phyloP scores from a whole-genome alignment of 2,113 vertebrate genomes.

The Coturnix japonica region DNA sequence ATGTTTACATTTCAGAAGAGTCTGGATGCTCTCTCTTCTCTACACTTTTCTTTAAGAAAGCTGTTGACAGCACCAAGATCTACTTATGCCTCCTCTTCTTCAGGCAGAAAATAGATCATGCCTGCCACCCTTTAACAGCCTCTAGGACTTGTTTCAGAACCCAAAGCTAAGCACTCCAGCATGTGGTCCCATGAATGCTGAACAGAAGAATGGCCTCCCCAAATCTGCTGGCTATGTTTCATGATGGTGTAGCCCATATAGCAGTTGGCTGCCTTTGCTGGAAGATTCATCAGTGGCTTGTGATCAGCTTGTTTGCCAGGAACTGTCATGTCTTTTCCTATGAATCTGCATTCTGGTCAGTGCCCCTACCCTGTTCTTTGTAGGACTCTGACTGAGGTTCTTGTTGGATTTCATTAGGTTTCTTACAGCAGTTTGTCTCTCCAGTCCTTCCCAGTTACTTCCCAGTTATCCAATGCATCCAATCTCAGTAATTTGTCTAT shows the following conservation, averaged over 20 bases:
- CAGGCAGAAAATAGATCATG: accelerated
- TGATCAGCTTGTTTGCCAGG: background rate
- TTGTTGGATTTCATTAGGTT: background rate
- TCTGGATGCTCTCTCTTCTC: background rate
- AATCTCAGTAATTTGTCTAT: background rate
- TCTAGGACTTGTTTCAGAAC: background rate
- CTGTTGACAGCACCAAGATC: background rate
- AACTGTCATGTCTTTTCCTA: background rate
- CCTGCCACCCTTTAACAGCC: background rate
- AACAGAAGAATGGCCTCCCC: background rate
- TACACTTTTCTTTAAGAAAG: background rate
- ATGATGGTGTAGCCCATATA: background rate
- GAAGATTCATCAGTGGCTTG: background rate
- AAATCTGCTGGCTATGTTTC: accelerated
- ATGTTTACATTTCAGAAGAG: background rate
- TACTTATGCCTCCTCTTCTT: background rate
- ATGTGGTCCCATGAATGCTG: background rate
- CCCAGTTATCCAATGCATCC: background rate
- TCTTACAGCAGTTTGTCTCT: background rate
- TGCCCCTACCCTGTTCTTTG: background rate
- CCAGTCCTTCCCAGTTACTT: too few species aligned
- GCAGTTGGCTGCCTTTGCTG: background rate
- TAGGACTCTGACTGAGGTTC: background rate
- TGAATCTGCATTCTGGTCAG: background rate
- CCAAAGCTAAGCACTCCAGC: background rate